Evolutionary conservation across 2,888 invertebrate genomes (phyloP).

Genomic region (Drosophila ustulata): DNA sequence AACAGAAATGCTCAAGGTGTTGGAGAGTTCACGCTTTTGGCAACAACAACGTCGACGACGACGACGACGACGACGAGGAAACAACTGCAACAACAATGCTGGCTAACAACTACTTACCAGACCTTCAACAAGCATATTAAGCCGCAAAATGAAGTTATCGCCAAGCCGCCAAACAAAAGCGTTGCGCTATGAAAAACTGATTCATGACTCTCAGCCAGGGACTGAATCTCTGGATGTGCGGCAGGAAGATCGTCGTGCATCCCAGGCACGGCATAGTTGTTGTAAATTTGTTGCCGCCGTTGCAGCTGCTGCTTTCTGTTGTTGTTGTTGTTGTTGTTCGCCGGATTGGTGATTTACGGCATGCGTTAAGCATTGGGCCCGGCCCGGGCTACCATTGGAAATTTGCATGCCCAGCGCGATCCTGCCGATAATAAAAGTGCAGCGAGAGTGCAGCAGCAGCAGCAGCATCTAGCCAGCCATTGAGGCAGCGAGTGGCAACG

Average conservation of each 20-base stretch:
- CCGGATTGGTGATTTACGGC: slow-evolving; percentile 80
- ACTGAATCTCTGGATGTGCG: slow-evolving; percentile 6
- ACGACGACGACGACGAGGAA: slow-evolving; percentile 27
- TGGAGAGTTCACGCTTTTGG: slow-evolving; percentile 80
- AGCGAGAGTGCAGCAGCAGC: slow-evolving; percentile 29
- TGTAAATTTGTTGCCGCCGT: slow-evolving; percentile 79
- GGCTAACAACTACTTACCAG: slow-evolving; percentile 74
- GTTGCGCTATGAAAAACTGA: slow-evolving; percentile 78
- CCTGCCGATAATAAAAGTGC: slow-evolving; percentile 79
- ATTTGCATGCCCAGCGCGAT: slow-evolving; percentile 81
- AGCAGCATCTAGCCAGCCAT: slow-evolving; percentile 23
- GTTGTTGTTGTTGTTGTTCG: slow-evolving; percentile 35
- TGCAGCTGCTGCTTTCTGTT: slow-evolving; percentile 52
- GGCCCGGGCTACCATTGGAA: slow-evolving; percentile 70
- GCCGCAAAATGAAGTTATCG: slow-evolving; percentile 80
- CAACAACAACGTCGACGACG: slow-evolving; percentile 52
- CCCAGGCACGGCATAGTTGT: slow-evolving; percentile 77
- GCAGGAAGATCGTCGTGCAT: slow-evolving; percentile 67
- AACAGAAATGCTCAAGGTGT: slow-evolving; percentile 77
- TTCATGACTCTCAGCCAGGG: slow-evolving; percentile 64
- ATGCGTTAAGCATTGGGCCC: slow-evolving; percentile 71
- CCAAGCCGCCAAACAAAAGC: slow-evolving; percentile 73
- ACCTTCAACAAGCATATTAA: slow-evolving; percentile 79
- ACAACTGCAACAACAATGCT: slow-evolving; percentile 45
- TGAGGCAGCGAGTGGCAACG: slow-evolving; percentile 9